Base-by-base conservation (phyloP, 2,888 invertebrate species). In the Apamea epomidion region DNA sequence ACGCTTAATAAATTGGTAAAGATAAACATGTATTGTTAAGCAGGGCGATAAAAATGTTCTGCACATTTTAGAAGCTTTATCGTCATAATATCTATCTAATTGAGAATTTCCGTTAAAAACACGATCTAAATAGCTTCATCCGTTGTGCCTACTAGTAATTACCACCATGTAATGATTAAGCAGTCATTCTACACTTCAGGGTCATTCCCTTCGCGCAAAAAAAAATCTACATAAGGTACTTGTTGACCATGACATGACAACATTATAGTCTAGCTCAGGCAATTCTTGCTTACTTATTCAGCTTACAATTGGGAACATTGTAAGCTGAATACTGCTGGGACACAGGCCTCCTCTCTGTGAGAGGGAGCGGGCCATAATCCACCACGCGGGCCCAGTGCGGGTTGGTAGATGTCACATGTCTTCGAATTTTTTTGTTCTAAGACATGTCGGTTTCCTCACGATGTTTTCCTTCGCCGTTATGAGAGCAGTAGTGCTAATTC, bases 91-190 rank as follows among this genome's bases (percentile, higher is more conserved):
- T 42, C 1, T 25, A 16, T 42, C 1, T 51, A 83, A 85, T 85
- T 77, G 68, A 58, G 54, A 70, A 83, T 80, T 69, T 85, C 85
- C 83, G 76, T 45, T 54, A 16, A 62, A 62, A 81, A 68, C 42
- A 58, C 54, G 12, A 62, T 25, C 18, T 73, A 16, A 86, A 77
- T 83, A 25, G 37, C 1, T 14, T 62, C 83, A 72, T 86, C 76
- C 83, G 78, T 21, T 82, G 21, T 54, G 74, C 51, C 5, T 45
- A 78, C 7, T 45, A 81, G 45, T 68, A 62, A 68, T 68, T 67
- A 71, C 4, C 32, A 12, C 5, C 54, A 72, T 73, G 42, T 25
- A 48, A 37, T 79, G 54, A 32, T 65, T 42, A 37, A 48, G 14
- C n/a, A 51, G 32, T 68, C 12, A 62, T 62, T 8, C 67, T 60